These are phyloP conservation scores for Heterotis niloticus DNA, from an alignment of 2,113 vertebrate genomes.

Conservation along the genomic window DNA sequence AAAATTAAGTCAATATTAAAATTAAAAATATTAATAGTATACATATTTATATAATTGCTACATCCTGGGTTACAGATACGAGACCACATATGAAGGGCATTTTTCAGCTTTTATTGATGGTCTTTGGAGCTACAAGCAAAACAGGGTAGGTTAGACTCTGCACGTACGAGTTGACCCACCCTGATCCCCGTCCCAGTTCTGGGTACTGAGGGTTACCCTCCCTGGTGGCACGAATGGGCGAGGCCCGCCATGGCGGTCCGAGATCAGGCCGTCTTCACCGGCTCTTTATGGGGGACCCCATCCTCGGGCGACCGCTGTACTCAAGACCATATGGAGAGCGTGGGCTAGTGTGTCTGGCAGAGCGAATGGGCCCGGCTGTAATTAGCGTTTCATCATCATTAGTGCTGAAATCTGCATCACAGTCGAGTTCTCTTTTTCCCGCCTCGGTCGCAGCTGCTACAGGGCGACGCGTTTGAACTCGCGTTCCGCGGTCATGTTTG, in stretches of 20 bases:
- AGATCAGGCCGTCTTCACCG: background rate
- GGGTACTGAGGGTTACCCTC: background rate
- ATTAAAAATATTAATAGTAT: too few relatives aligned
- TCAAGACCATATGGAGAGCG: constrained; percentile 8
- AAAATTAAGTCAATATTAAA: too few relatives aligned
- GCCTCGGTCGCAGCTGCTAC: constrained; percentile 7
- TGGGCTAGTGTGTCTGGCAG: constrained; percentile 2
- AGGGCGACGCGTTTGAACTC: background rate
- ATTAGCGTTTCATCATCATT: constrained; percentile 6
- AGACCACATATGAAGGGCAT: too few relatives aligned
- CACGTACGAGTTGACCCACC: too few relatives aligned
- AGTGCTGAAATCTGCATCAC: background rate
- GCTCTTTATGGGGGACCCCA: constrained; percentile 2
- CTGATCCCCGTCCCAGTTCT: background rate
- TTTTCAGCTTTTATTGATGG: too few relatives aligned
- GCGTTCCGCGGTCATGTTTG: background rate
- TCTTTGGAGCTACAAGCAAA: too few relatives aligned
- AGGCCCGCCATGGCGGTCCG: too few relatives aligned
- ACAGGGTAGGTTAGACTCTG: too few relatives aligned
- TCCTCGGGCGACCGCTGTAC: constrained; percentile 8
- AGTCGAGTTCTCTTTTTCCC: background rate
- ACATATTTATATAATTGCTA: too few relatives aligned
- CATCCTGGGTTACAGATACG: too few relatives aligned
- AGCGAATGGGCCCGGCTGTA: background rate
- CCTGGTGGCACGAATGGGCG: too few relatives aligned